Evolutionary conservation across 1,140 invertebrate genomes (phyloP).

Genomic region (Camponotus floridanus): DNA sequence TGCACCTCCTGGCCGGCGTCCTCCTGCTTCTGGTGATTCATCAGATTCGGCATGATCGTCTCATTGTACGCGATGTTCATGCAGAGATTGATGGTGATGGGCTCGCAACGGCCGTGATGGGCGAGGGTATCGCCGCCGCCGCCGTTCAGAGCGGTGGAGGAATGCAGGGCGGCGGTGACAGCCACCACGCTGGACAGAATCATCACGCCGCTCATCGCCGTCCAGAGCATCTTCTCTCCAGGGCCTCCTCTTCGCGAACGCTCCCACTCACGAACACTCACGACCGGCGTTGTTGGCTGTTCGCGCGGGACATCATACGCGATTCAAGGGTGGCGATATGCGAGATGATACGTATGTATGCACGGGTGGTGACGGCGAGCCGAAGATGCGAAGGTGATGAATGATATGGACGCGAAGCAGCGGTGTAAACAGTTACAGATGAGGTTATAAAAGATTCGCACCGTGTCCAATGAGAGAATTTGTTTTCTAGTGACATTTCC

Average conservation of each 20-base stretch:
- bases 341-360: too few relatives aligned
- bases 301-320: constrained; percentile 32
- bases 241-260: constrained; percentile 2
- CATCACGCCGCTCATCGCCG: constrained; percentile 37
- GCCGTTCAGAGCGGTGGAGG: constrained; percentile 54
- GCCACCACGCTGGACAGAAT: constrained; percentile 45
- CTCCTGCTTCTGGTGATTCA: constrained; percentile 97
- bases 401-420: constrained; percentile 55
- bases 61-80: constrained; percentile 97
- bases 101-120: constrained; percentile 95
- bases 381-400: constrained; percentile 15
- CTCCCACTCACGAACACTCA: constrained; percentile 36
- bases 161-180: constrained; percentile 52
- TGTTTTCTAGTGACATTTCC: too few relatives aligned
- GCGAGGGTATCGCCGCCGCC: constrained; percentile 86
- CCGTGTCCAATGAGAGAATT: too few relatives aligned
- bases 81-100: constrained; percentile 97
- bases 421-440: constrained; percentile 72
- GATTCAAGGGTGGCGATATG: neutral
- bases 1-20: constrained; percentile 97
- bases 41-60: constrained; percentile 98
- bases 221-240: constrained; percentile 54
- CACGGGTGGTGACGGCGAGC: neutral
- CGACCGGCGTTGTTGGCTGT: constrained; percentile 26
- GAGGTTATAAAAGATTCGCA: too few relatives aligned